These are phyloP conservation scores for Scelioninae gen. 2 DNA, from an alignment of 2,888 invertebrate genomes.

Conservation along the genomic window DNA sequence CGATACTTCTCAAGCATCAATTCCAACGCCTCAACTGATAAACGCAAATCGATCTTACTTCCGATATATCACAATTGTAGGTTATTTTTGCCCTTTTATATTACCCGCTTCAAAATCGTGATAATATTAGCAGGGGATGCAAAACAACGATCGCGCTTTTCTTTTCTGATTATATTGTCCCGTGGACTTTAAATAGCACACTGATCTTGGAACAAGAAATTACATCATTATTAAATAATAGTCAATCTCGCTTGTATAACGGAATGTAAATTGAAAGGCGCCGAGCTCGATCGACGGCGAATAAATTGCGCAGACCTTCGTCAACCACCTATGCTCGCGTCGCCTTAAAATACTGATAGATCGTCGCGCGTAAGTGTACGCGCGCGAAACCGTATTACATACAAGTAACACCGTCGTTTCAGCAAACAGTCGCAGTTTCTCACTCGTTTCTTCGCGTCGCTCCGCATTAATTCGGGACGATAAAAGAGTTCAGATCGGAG, in stretches of 20 bases:
- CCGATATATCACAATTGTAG: too few species aligned
- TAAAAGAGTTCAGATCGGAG: too few species aligned
- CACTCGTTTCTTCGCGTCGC: neutral
- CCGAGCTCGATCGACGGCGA: slow-evolving; percentile 8
- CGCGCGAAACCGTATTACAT: neutral
- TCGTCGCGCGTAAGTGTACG: neutral
- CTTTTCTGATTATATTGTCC: slow-evolving; percentile 11
- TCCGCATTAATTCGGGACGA: too few species aligned
- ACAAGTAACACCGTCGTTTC: too few species aligned
- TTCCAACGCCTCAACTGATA: too few species aligned
- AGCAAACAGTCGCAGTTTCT: too few species aligned
- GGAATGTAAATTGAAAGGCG: slow-evolving; percentile 46
- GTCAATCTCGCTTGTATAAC: slow-evolving; percentile 48
- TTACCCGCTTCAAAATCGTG: too few species aligned
- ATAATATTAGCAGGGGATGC: neutral
- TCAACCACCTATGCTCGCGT: slow-evolving; percentile 14
- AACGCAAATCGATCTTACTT: too few species aligned
- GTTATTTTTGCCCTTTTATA: too few species aligned
- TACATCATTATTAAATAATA: slow-evolving; percentile 55
- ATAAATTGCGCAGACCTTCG: slow-evolving; percentile 16
- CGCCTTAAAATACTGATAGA: slow-evolving; percentile 41
- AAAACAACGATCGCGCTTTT: neutral
- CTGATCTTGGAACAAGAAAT: slow-evolving; percentile 48
- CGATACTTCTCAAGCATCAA: too few species aligned
- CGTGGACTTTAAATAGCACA: slow-evolving; percentile 19